Evolutionary conservation across 2,113 vertebrate species (phyloP).

Genomic region (Peromyscus leucopus): DNA sequence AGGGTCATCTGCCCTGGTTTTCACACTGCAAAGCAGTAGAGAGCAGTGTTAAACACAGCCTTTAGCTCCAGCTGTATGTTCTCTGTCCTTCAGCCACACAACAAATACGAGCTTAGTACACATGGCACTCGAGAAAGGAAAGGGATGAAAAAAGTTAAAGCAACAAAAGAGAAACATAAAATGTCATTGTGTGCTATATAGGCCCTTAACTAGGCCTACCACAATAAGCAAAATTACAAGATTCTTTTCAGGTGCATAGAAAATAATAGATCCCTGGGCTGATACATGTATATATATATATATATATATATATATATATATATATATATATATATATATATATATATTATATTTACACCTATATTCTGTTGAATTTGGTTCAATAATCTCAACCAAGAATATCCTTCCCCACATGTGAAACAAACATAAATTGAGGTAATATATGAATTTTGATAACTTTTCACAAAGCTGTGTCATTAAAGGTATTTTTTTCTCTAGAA

Average conservation of each 20-base stretch:
- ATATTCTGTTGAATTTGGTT: background rate
- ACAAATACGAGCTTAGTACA: background rate
- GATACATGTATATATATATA: background rate
- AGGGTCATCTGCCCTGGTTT: background rate
- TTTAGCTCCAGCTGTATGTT: background rate
- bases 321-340: no score
- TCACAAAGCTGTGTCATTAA: background rate
- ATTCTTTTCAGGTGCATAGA: background rate
- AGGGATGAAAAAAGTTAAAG: background rate
- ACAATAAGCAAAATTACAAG: background rate
- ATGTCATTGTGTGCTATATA: background rate
- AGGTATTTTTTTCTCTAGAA: background rate
- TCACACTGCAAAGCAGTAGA: background rate
- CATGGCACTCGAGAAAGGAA: background rate
- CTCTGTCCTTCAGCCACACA: background rate
- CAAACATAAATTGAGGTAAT: background rate
- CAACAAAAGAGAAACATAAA: background rate
- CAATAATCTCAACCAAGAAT: constrained; percentile 1
- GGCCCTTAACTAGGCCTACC: background rate
- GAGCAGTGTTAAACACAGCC: background rate
- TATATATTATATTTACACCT: background rate
- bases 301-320: no score
- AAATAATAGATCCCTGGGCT: background rate
- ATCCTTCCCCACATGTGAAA: background rate
- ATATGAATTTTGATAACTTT: background rate